A percentile compares a stretch with the other conserved stretches of the same genome.
phyloP scores from a whole-genome alignment of 1,140 invertebrate species.

The Anagrus nilaparvatae region DNA sequence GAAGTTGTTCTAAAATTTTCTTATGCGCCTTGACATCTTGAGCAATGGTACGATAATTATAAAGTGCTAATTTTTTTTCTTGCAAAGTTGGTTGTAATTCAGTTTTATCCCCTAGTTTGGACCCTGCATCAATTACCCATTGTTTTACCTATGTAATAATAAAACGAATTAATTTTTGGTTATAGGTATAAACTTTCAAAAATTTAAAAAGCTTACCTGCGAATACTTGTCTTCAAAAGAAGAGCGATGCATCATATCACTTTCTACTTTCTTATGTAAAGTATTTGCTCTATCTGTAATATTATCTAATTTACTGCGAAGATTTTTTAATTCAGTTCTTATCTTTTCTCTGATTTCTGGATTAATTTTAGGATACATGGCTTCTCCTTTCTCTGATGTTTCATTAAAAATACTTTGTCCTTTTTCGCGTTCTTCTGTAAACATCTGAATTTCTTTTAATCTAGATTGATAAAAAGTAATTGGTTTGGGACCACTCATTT shows the following conservation, averaged over 20 bases:
- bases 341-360: slow-evolving; percentile 77
- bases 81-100: slow-evolving; percentile 64
- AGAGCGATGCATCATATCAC: slow-evolving; percentile 72
- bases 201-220: slow-evolving; percentile 41
- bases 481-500: slow-evolving; percentile 51
- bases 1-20: slow-evolving; percentile 65
- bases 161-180: slow-evolving; percentile 20
- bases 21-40: slow-evolving; percentile 77
- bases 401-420: slow-evolving; percentile 69
- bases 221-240: slow-evolving; percentile 83
- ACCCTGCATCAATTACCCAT: slow-evolving; percentile 67
- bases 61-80: slow-evolving; percentile 76
- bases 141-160: slow-evolving; percentile 56
- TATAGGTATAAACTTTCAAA: neutral
- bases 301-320: slow-evolving; percentile 74
- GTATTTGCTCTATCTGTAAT: slow-evolving; percentile 74
- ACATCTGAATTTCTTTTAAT: slow-evolving; percentile 63
- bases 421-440: slow-evolving; percentile 63
- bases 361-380: slow-evolving; percentile 75
- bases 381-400: slow-evolving; percentile 77
- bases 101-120: slow-evolving; percentile 55
- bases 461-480: slow-evolving; percentile 58
- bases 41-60: slow-evolving; percentile 60
- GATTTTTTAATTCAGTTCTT: slow-evolving; percentile 65
- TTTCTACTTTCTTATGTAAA: slow-evolving; percentile 77